A percentile compares a stretch with the other conserved stretches of the same genome.
phyloP scores from a whole-genome alignment of 23 tunicate species.

The Trididemnum miniatum region DNA sequence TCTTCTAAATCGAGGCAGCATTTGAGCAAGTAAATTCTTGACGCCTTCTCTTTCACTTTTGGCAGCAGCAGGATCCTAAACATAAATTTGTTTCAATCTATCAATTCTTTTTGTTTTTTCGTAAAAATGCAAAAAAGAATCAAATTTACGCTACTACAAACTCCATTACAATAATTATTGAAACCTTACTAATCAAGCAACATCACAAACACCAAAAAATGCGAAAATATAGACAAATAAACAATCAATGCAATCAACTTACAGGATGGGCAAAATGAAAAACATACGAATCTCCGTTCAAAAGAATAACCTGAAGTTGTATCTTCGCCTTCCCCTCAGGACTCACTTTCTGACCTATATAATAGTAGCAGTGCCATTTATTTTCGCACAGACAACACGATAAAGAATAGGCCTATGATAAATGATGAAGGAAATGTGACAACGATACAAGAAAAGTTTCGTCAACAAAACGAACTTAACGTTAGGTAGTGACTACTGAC shows the following conservation, averaged over 20 bases:
- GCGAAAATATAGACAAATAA: neutral
- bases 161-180: too few species aligned
- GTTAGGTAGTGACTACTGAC: too few species aligned
- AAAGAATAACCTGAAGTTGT: slow-evolving; percentile 77
- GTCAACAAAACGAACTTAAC: too few species aligned
- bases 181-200: too few species aligned
- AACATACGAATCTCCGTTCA: slow-evolving; percentile 66
- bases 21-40: slow-evolving; percentile 70
- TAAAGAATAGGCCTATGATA: too few species aligned
- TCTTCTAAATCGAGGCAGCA: slow-evolving; percentile 78
- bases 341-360: slow-evolving; percentile 84
- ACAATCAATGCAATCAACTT: slow-evolving; percentile 7
- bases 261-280: slow-evolving; percentile 87
- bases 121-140: neutral
- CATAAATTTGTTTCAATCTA: neutral
- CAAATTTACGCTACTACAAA: too few species aligned
- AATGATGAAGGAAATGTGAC: too few species aligned
- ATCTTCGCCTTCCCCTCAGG: slow-evolving; percentile 94
- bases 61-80: slow-evolving; percentile 42
- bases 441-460: too few species aligned
- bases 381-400: too few species aligned
- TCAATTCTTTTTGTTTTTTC: neutral
- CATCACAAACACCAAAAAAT: neutral
- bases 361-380: too few species aligned
- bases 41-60: slow-evolving; percentile 66